Conservation (phyloP, 2,113 vertebrate genomes). For the Pungitius pungitius region DNA sequence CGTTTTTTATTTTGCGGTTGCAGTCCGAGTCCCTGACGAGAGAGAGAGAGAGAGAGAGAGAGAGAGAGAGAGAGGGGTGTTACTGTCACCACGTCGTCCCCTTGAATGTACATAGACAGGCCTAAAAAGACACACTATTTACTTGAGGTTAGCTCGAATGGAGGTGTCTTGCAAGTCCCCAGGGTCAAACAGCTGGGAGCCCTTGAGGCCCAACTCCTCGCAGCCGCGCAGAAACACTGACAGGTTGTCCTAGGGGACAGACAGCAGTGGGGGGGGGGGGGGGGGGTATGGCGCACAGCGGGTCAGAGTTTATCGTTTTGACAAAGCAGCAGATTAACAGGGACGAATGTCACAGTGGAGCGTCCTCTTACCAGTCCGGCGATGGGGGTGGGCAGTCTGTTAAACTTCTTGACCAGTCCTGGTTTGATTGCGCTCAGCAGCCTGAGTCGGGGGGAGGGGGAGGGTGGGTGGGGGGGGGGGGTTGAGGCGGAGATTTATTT, state of each 20-base stretch:
- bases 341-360: constrained; percentile 19
- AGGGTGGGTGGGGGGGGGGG: constrained; percentile 20
- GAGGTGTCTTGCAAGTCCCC: constrained; percentile 96
- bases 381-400: constrained; percentile 94
- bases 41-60: constrained; percentile 20
- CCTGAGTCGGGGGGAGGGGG: constrained; percentile 74
- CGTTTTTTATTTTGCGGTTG: constrained; percentile 94
- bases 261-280: too few relatives aligned
- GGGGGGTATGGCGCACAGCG: constrained; percentile 15
- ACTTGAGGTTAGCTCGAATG: constrained; percentile 89
- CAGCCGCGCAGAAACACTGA: constrained; percentile 95
- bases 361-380: constrained; percentile 92
- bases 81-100: neutral
- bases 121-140: constrained; percentile 57
- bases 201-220: constrained; percentile 93
- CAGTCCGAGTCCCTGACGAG: constrained; percentile 86
- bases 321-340: constrained; percentile 14
- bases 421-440: constrained; percentile 96
- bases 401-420: constrained; percentile 97
- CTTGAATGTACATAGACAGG: neutral
- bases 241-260: constrained; percentile 89
- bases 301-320: constrained; percentile 41
- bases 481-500: constrained; percentile 42
- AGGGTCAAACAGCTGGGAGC: constrained; percentile 96
- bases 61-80: constrained; percentile 32